Conservation (phyloP, 1,140 invertebrate genomes). For the Leucophenga varia region DNA sequence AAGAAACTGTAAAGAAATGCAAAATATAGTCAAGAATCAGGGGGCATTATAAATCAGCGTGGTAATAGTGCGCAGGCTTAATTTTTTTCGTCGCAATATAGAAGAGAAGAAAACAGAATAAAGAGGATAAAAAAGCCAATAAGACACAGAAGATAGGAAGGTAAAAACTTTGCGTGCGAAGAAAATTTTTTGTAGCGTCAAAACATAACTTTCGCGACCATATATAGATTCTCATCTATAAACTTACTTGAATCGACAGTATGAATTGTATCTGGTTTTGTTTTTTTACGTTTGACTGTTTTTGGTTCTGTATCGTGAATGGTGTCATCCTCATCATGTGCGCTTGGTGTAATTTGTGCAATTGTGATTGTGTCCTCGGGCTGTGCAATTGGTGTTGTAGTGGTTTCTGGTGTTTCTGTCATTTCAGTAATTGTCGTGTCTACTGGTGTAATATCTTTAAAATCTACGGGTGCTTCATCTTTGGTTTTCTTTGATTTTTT, state of each 20-base stretch:
- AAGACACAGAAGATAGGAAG: conserved; percentile 42
- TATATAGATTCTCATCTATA: conserved; percentile 32
- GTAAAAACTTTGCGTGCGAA: conserved; percentile 30
- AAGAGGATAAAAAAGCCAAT: conserved; percentile 33
- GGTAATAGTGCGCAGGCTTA: too few relatives aligned
- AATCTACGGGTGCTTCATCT: conserved; percentile 12
- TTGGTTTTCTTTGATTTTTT: conserved; percentile 28
- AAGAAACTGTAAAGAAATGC: too few relatives aligned
- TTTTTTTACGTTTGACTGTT: conserved; percentile 51
- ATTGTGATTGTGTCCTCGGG: conserved; percentile 47
- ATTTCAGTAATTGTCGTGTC: conserved; percentile 20
- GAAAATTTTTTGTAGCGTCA: conserved; percentile 22
- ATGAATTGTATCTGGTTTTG: conserved; percentile 48
- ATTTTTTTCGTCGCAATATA: too few relatives aligned
- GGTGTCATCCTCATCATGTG: conserved; percentile 50
- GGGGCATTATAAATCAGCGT: too few relatives aligned
- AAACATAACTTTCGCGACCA: conserved; percentile 19
- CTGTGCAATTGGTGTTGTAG: conserved; percentile 40
- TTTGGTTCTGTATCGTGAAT: conserved; percentile 41
- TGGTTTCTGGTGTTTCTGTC: conserved; percentile 28
- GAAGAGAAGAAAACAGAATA: too few relatives aligned
- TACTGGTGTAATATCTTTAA: conserved; percentile 19
- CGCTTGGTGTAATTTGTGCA: conserved; percentile 51
- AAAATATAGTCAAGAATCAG: too few relatives aligned
- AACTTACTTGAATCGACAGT: conserved; percentile 54